phyloP scores from a whole-genome alignment of 2,113 vertebrate genomes.

The Podiceps cristatus region DNA sequence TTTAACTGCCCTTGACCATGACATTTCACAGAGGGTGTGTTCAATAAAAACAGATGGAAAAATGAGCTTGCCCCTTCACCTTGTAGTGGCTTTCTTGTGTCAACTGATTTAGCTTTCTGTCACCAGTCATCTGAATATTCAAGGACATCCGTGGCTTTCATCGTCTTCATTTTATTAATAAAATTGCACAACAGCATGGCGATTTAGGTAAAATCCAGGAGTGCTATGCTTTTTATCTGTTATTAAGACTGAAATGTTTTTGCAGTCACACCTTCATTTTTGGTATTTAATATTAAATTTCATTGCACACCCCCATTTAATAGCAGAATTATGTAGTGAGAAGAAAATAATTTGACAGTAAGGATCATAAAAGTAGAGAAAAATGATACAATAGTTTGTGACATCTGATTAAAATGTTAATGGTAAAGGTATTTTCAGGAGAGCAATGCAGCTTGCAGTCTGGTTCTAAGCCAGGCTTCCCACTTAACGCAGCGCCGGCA shows the following conservation, averaged over 20 bases:
- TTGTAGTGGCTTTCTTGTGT: background rate
- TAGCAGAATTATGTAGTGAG: background rate
- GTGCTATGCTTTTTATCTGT: background rate
- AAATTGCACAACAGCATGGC: background rate
- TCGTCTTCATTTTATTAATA: background rate
- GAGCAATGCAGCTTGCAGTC: background rate
- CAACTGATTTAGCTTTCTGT: conserved; percentile 7
- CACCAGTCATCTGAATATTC: background rate
- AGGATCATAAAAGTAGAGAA: background rate
- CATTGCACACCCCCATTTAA: background rate
- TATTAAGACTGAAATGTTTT: background rate
- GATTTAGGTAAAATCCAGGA: background rate
- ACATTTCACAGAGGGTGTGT: conserved; percentile 53
- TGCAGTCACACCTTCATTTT: background rate
- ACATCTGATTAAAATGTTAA: background rate
- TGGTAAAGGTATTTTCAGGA: background rate
- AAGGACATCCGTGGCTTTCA: background rate
- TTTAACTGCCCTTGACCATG: conserved; percentile 56
- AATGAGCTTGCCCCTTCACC: conserved; percentile 46
- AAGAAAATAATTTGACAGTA: background rate
- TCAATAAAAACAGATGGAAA: conserved; percentile 59
- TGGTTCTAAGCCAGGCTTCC: background rate
- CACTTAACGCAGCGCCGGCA: background rate
- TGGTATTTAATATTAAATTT: background rate
- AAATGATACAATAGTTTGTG: background rate